Evolutionary conservation across 1,140 invertebrate species (phyloP).

Genomic region (Diabrotica undecimpunctata): DNA sequence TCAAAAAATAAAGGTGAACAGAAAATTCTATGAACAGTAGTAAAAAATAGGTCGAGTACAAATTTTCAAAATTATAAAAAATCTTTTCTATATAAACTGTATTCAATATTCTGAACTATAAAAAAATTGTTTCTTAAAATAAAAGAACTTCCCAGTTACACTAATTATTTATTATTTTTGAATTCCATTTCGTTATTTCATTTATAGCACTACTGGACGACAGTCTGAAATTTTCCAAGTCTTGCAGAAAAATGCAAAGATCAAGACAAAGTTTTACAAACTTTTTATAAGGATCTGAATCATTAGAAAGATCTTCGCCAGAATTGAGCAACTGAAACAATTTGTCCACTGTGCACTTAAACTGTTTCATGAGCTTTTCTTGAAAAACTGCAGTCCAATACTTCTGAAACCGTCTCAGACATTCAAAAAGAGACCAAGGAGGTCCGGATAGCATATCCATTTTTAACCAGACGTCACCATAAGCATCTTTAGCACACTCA

Average conservation of each 20-base stretch:
- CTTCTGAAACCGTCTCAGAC: slow-evolving; percentile 30
- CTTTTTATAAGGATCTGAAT: slow-evolving; percentile 17
- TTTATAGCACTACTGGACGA: too few species aligned
- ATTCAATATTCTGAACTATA: too few species aligned
- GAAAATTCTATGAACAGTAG: too few species aligned
- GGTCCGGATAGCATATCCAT: slow-evolving; percentile 28
- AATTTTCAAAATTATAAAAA: too few species aligned
- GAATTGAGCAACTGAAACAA: slow-evolving; percentile 9
- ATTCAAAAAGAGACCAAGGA: slow-evolving; percentile 32
- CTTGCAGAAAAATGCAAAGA: slow-evolving; percentile 27
- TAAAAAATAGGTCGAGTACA: too few species aligned
- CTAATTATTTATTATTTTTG: too few species aligned
- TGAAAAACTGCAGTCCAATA: slow-evolving; percentile 36
- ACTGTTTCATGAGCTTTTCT: slow-evolving; percentile 34
- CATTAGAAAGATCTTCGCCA: slow-evolving; percentile 23
- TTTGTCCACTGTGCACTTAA: slow-evolving; percentile 24
- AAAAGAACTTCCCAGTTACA: too few species aligned
- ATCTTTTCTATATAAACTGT: too few species aligned
- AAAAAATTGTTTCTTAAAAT: too few species aligned
- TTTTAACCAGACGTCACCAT: slow-evolving; percentile 28
- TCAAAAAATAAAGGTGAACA: too few species aligned
- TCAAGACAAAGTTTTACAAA: slow-evolving; percentile 24
- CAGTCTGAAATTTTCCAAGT: slow-evolving; percentile 15
- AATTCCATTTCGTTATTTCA: too few species aligned
- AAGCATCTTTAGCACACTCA: slow-evolving; percentile 32